These are phyloP conservation scores for Cotesia vestalis DNA, from an alignment of 1,140 invertebrate genomes.

Conservation along the genomic window DNA sequence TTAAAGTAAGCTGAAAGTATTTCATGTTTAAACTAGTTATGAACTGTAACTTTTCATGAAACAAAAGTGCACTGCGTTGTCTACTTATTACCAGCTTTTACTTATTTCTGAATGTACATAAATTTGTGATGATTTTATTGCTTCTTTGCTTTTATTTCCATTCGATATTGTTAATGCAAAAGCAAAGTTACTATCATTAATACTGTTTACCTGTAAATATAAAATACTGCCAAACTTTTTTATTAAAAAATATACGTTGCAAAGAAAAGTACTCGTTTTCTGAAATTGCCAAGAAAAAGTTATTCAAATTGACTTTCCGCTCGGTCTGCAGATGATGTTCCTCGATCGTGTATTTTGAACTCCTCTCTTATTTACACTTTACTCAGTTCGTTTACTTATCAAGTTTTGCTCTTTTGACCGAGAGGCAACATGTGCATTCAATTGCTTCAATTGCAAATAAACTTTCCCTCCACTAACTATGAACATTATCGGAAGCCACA, in stretches of 20 bases:
- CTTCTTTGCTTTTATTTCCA: background rate
- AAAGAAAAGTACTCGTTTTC: background rate
- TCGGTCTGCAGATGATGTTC: conserved; percentile 16
- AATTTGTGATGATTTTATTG: background rate
- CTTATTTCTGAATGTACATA: background rate
- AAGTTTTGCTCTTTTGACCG: conserved; percentile 34
- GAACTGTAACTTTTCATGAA: too few relatives aligned
- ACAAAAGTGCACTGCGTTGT: background rate
- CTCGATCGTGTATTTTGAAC: conserved; percentile 13
- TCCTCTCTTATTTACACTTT: conserved; percentile 12
- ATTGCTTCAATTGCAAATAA: conserved; percentile 51
- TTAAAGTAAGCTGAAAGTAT: background rate
- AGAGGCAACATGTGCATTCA: conserved; percentile 49
- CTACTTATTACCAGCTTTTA: background rate
- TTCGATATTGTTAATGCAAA: background rate
- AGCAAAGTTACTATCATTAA: background rate
- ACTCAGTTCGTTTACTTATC: conserved; percentile 14
- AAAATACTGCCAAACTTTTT: too few relatives aligned
- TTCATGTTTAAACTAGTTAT: background rate
- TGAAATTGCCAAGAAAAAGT: background rate
- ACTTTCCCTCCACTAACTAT: conserved; percentile 43
- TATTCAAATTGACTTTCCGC: background rate
- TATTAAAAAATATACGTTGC: background rate
- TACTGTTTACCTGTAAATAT: too few relatives aligned
- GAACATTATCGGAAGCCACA: conserved; percentile 33